Evolutionary conservation across 2,888 invertebrate genomes (phyloP).

Genomic region (Druceiella hillmani): DNA sequence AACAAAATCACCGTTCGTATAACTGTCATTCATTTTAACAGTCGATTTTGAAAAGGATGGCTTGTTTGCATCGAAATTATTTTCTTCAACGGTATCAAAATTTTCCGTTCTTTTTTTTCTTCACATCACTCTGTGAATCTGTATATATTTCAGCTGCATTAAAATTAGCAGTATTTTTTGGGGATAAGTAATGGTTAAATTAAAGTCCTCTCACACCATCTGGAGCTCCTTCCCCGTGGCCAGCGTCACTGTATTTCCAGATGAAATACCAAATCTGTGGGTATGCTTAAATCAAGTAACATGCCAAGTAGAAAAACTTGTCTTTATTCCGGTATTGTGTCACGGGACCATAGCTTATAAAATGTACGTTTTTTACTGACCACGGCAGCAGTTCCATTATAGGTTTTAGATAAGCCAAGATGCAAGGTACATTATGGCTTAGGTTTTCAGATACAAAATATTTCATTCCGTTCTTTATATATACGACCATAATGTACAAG

Average conservation of each 20-base stretch:
- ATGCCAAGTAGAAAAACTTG: slow-evolving; percentile 19
- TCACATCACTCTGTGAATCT: too few relatives aligned
- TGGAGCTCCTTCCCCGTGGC: slow-evolving; percentile 23
- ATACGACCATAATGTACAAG: slow-evolving; percentile 20
- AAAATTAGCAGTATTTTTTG: too few relatives aligned
- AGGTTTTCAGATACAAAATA: slow-evolving; percentile 13
- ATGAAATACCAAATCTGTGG: slow-evolving; percentile 19
- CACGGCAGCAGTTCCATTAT: slow-evolving; percentile 15
- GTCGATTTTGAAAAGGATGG: too few relatives aligned
- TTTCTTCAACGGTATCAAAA: too few relatives aligned
- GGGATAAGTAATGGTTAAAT: too few relatives aligned
- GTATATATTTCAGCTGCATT: too few relatives aligned
- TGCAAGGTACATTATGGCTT: slow-evolving; percentile 19
- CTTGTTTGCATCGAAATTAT: too few relatives aligned
- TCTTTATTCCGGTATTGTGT: slow-evolving; percentile 24
- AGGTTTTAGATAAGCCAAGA: slow-evolving; percentile 21
- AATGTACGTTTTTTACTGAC: slow-evolving; percentile 20
- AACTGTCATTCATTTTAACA: too few relatives aligned
- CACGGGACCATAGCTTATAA: slow-evolving; percentile 22
- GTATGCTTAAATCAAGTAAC: slow-evolving; percentile 10
- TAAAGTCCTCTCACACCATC: slow-evolving; percentile 22
- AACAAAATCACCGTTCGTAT: too few relatives aligned
- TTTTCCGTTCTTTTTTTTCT: too few relatives aligned
- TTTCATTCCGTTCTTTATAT: slow-evolving; percentile 14
- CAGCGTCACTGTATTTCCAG: slow-evolving; percentile 23